Percentiles rank a stretch among this genome's conserved stretches.
Evolutionary conservation across 2,888 invertebrate species (phyloP).

Genomic region (Arenicola marina): DNA sequence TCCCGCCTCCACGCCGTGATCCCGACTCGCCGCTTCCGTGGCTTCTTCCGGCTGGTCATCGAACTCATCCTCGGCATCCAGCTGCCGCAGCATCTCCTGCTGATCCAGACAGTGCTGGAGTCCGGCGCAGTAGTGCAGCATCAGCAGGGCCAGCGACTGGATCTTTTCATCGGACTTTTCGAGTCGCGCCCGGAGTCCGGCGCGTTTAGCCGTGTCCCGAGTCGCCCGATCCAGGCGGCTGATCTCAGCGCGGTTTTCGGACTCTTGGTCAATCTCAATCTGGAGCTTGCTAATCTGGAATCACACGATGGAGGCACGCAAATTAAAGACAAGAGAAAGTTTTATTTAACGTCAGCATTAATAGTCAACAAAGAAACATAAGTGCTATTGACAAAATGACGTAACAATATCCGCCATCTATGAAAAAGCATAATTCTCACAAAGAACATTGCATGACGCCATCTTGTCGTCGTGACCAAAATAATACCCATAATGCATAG

Average conservation of each 20-base stretch:
- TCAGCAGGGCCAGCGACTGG: constrained; percentile 86
- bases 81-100: constrained; percentile 43
- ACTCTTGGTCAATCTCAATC: constrained; percentile 75
- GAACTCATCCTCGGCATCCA: no score
- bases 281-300: constrained; percentile 76
- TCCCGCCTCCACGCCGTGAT: no score
- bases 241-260: constrained; percentile 65
- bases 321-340: background rate
- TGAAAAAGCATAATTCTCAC: no score
- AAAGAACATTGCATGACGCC: no score
- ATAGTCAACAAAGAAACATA: constrained; percentile 4
- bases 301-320: background rate
- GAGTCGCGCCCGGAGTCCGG: constrained; percentile 44
- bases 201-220: constrained; percentile 38
- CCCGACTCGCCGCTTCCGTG: no score
- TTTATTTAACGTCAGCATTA: background rate
- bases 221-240: constrained; percentile 49
- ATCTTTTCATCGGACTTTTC: constrained; percentile 81
- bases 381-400: no score
- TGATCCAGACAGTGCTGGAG: constrained; percentile 78
- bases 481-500: no score
- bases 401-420: background rate
- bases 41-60: no score
- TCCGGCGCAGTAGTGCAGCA: constrained; percentile 93
- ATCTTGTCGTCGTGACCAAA: no score